phyloP scores from a whole-genome alignment of 2,113 vertebrate species.

The Eretmochelys imbricata region DNA sequence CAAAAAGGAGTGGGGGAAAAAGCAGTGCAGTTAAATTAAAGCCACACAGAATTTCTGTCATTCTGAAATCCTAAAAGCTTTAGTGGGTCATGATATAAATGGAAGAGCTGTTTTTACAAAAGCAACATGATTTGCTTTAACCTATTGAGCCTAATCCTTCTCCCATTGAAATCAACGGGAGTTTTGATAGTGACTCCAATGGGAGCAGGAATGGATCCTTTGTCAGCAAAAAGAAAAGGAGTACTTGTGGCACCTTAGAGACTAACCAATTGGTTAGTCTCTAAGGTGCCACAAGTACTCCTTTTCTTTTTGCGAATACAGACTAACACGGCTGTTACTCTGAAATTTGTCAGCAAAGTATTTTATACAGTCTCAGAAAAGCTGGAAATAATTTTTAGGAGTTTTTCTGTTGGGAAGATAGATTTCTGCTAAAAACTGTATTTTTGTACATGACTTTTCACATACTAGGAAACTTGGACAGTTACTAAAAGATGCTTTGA shows the following conservation, averaged over 20 bases:
- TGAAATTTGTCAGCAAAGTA: neutral
- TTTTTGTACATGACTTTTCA: neutral
- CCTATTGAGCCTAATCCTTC: neutral
- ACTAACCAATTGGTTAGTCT: too few species aligned
- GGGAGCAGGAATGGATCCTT: neutral
- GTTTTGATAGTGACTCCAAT: neutral
- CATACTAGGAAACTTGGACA: neutral
- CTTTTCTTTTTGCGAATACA: too few species aligned
- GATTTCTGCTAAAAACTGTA: neutral
- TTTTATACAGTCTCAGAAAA: slow-evolving; percentile 9
- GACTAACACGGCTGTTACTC: too few species aligned
- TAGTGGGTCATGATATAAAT: neutral
- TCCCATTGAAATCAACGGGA: neutral
- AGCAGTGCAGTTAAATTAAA: neutral
- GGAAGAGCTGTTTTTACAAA: too few species aligned
- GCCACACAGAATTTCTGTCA: neutral
- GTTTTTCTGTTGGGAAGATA: neutral
- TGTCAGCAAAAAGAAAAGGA: neutral
- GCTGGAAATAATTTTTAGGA: neutral
- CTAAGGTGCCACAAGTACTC: too few species aligned
- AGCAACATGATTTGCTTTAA: too few species aligned
- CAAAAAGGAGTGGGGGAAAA: neutral
- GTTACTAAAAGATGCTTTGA: neutral
- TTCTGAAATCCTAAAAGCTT: neutral
- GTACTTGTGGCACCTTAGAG: too few species aligned